These are phyloP conservation scores for Phyllostomus discolor DNA, from an alignment of 2,113 vertebrate genomes.

Conservation along the genomic window DNA sequence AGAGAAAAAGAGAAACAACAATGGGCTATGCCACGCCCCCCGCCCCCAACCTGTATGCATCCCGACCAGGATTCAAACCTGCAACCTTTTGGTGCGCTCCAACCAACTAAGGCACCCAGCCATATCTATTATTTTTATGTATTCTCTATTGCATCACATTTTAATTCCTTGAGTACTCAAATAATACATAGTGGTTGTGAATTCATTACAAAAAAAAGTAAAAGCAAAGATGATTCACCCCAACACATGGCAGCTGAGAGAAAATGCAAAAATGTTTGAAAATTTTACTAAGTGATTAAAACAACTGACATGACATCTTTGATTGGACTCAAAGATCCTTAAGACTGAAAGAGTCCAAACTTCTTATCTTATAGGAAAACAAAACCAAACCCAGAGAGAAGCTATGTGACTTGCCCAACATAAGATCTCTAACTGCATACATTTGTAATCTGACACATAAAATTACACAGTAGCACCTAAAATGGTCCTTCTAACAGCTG, in stretches of 20 bases:
- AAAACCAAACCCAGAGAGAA: background rate
- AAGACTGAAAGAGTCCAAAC: background rate
- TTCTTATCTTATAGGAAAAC: background rate
- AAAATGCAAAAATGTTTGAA: background rate
- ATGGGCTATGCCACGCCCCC: no score
- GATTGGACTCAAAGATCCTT: background rate
- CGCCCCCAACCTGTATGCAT: no score
- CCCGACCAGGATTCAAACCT: no score
- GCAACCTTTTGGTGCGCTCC: no score
- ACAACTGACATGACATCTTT: background rate
- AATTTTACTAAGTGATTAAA: background rate
- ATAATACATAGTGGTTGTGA: background rate
- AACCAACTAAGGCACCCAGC: no score
- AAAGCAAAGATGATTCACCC: background rate
- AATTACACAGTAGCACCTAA: background rate
- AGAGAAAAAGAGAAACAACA: no score
- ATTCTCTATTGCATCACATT: constrained; percentile 20
- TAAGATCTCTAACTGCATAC: background rate
- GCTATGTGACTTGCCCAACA: background rate
- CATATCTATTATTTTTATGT: background rate
- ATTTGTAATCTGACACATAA: background rate
- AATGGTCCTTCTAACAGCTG: background rate
- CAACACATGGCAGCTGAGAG: background rate
- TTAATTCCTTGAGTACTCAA: constrained; percentile 9
- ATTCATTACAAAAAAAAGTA: constrained; percentile 3